A percentile compares a stretch with the other conserved stretches of the same genome.
These are phyloP conservation scores for Bagarius yarrelli DNA, from an alignment of 2,113 vertebrate species.

Conservation along the genomic window DNA sequence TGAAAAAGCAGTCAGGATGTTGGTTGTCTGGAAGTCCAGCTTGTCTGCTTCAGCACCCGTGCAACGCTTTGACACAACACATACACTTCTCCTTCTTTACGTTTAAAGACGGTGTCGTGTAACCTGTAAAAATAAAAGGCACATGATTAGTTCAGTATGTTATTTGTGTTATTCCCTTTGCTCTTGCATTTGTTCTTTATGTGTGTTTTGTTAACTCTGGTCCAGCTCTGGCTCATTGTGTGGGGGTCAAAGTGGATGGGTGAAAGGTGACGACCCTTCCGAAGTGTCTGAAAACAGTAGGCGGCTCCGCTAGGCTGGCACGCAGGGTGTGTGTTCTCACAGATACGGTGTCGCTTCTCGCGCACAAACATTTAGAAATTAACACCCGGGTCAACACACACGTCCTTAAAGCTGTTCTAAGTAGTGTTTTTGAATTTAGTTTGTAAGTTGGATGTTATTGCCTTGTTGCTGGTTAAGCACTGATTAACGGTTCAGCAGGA, in stretches of 20 bases:
- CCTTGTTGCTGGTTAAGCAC: not conserved
- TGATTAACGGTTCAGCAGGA: conserved; percentile 14
- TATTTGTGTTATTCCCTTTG: not conserved
- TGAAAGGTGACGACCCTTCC: conserved; percentile 50
- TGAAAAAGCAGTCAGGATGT: not conserved
- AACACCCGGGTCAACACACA: conserved; percentile 10
- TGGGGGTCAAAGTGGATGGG: conserved; percentile 52
- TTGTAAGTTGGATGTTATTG: conserved; percentile 14
- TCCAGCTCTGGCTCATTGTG: conserved; percentile 45
- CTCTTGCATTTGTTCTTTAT: conserved; percentile 6
- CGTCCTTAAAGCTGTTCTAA: conserved; percentile 1
- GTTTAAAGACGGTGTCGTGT: not conserved
- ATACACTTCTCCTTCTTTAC: not conserved
- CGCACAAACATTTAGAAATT: conserved; percentile 31
- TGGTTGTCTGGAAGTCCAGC: conserved; percentile 5
- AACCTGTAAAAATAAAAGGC: not conserved
- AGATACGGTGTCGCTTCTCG: conserved; percentile 42
- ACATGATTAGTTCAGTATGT: not conserved
- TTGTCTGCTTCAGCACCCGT: not conserved
- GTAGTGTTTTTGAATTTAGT: conserved; percentile 16
- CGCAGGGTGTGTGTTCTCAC: conserved; percentile 34
- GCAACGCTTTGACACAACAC: not conserved
- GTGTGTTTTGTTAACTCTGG: conserved; percentile 48
- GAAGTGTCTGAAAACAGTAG: conserved; percentile 51
- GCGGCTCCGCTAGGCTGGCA: conserved; percentile 48